Evolutionary conservation across 1,140 invertebrate genomes (phyloP), one percentile per base, ranked within the genome.

Genomic region (Drosophila virilis): DNA sequence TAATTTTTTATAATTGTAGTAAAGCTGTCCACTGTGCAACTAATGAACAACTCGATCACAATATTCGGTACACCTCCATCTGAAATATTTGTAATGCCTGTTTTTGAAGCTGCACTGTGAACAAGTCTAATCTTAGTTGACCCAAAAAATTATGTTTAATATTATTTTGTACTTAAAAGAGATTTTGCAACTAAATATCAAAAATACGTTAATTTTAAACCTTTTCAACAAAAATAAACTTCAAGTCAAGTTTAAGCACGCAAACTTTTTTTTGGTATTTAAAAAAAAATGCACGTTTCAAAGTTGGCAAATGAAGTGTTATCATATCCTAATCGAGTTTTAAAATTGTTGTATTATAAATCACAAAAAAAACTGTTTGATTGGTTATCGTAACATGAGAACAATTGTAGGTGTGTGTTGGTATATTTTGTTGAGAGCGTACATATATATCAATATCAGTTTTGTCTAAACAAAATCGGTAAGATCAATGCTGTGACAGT

Each of bases 131-230:
- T 59, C 43, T 67, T 67, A 59, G 48, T 68, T 64, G 64, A 57
- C 38, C 28, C 50, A 54, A 60, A 46, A 68, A 43, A 70, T 54
- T 69, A 74, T 74, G 66, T 74, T 77, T 66, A 62, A 54, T 61
- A 69, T 61, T 73, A 75, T 62, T 78, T 82, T 86, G 82, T 86
- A 83, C 80, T 83, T 83, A 70, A 69, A 61, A 78, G 69, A 76
- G 54, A 78, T 54, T 55, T 73, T 77, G 64, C 59, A 68, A 57
- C 37, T 64, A 60, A 65, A 50, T 22, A 74, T 65, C n/a, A 46
- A 33, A 70, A 74, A 62, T 54, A 66, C 46, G 67, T 73, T 82
- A 74, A 43, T 76, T 86, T 74, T 74, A 62, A 67, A 67, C 38
- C 64, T 74, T 76, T 79, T 77, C 48, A 70, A 81, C 43, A 69